A percentile compares a stretch with the other conserved stretches of the same genome.
Evolutionary conservation across 2,797 vertebrate species (phyloP).

Genomic region (Pteronotus mesoamericanus): DNA sequence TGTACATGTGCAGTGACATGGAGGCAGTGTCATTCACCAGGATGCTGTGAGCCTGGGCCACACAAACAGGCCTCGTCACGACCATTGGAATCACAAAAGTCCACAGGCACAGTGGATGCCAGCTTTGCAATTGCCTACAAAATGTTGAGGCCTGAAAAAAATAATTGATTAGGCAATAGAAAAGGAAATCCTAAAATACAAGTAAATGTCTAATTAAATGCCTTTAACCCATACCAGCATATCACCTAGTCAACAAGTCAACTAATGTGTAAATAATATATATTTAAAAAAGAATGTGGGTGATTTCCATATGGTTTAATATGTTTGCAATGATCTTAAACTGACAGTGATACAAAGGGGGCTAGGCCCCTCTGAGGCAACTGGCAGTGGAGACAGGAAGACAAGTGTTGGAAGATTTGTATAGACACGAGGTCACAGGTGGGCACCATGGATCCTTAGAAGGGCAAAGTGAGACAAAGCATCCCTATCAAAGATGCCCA

Average conservation of each 20-base stretch:
- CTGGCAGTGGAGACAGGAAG: background rate
- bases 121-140: background rate
- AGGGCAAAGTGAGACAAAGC: background rate
- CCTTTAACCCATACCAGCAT: background rate
- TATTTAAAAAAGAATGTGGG: background rate
- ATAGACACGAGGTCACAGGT: background rate
- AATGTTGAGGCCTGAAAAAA: background rate
- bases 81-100: background rate
- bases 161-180: background rate
- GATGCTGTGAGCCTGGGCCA: background rate
- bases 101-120: background rate
- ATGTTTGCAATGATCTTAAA: background rate
- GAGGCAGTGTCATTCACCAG: background rate
- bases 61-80: background rate
- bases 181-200: conserved; percentile 23
- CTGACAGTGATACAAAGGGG: background rate
- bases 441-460: background rate
- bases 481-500: background rate
- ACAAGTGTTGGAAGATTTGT: background rate
- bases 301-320: background rate
- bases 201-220: background rate
- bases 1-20: background rate
- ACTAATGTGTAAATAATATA: background rate
- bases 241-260: background rate
- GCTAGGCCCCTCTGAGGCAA: background rate